Evolutionary conservation across 2,888 invertebrate genomes (phyloP).

Genomic region (Diloba caeruleocephala): DNA sequence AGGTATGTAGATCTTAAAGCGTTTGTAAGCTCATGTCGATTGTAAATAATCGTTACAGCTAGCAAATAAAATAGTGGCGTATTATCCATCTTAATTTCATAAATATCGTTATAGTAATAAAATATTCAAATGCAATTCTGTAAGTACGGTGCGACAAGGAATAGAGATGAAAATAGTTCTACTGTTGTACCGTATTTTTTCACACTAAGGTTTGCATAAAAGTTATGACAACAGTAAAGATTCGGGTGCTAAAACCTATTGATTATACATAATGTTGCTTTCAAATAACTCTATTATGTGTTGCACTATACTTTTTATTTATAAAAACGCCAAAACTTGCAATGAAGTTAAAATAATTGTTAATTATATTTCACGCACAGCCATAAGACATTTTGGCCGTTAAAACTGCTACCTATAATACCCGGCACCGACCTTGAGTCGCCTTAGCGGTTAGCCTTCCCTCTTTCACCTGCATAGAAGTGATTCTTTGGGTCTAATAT

Average conservation of each 20-base stretch:
- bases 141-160: constrained; percentile 59
- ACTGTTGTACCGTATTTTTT: constrained; percentile 1
- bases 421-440: no score
- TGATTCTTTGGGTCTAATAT: no score
- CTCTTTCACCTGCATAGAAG: no score
- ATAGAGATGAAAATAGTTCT: constrained; percentile 28
- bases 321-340: constrained; percentile 33
- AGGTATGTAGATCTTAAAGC: constrained; percentile 70
- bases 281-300: constrained; percentile 34
- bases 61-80: constrained; percentile 64
- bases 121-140: constrained; percentile 58
- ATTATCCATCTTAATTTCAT: constrained; percentile 47
- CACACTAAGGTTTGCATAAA: constrained; percentile 7
- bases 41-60: constrained; percentile 68
- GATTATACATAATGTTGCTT: constrained; percentile 1
- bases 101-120: constrained; percentile 45
- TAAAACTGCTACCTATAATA: constrained; percentile 54
- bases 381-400: constrained; percentile 75
- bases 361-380: constrained; percentile 66
- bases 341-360: constrained; percentile 60
- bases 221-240: constrained; percentile 22
- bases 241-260: constrained; percentile 17
- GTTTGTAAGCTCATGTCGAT: constrained; percentile 78
- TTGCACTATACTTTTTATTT: constrained; percentile 49
- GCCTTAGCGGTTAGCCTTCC: no score